Evolutionary conservation across 2,797 vertebrate species (phyloP), one percentile per base, ranked within the genome.

Genomic region (Onychomys leucogaster): DNA sequence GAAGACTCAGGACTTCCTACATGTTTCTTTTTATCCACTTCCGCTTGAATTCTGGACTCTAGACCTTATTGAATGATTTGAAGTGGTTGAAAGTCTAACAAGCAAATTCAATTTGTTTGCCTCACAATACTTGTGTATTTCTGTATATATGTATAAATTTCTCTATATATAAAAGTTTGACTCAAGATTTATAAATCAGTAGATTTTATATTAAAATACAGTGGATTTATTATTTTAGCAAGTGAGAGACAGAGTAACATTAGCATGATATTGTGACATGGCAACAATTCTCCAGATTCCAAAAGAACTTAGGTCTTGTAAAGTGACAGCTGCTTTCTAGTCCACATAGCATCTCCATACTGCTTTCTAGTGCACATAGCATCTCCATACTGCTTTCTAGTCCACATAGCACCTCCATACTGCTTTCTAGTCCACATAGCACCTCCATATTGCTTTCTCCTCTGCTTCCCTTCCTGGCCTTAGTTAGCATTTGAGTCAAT

Each of bases 141-240:
- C 37, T 77, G 13, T 85, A 25, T 32, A 4, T 76, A n/a, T 85
- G 34, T 77, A 9, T 41, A 25, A 52, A 11, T 27, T 32, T 63
- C 12, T 78, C 4, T 17, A 37, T 52, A 16, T 29, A 46, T 83
- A 5, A n/a, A 78, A 17, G 61, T 75, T 59, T 85, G n/a, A 93
- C 41, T 49, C 8, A 27, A 11, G 25, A 86, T 57, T 91, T 91
- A 82, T 14, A 75, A 69, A 78, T 9, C 32, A 75, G 5, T 29
- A 89, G 21, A 85, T 90, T 84, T 92, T 49, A 46, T 63, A 57
- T 12, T 92, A 86, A 94, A 86, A 89, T 37, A 41, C 52, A 86
- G 67, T 32, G 6, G 86, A 78, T 80, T 87, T 92, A 21, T n/a
- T 73, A n/a, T 19, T 89, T 92, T 21, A 77, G 71, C 93, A 81